Evolutionary conservation across 2,888 invertebrate genomes (phyloP), one percentile per base, ranked within the genome.

Genomic region (Aleiodes testaceus): DNA sequence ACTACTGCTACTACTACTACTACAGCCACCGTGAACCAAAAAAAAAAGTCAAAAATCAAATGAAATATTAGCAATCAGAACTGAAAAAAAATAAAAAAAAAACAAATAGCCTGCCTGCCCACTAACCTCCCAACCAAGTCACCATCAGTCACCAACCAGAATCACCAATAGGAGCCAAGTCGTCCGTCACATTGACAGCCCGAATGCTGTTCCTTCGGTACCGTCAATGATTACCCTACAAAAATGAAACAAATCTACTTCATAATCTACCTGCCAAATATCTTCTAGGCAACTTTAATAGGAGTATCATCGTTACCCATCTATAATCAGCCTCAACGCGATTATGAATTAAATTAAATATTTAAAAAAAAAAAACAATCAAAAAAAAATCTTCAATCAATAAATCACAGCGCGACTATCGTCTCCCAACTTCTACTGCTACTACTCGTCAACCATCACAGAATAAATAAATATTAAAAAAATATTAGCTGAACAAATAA

Each of bases 81-180:
- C 73, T 70, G 72, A 75, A 74, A 69, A 74, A 74, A 69, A 74
- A 74, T 3, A 22, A 22, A 26, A 26, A 26, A 72, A 55, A 22
- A 22, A 26, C 3, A 26, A 72, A 55, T 82, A 81, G 85, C 83
- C 85, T 85, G 86, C 82, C 86, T 85, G 86, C 85, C 86, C 86
- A 86, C 85, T 87, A 86, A 87, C 84, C 84, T 85, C 85, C 85
- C 87, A 85, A 86, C 85, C 84, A 85, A 85, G 63, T 63, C 84
- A 86, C 85, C 87, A 85, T 85, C 86, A 87, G 85, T 85, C 87
- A 86, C 85, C 86, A 87, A 74, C 75, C 77, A 77, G 72, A 70
- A 63, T 63, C 77, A 77, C 75, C 75, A 75, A 70, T 78, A 79
- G 77, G 76, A 77, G 78, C 65, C 45, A 72, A 74, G 66, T 71